Conservation (phyloP, 1,140 invertebrate genomes). For the Drosophila aff. region DNA sequence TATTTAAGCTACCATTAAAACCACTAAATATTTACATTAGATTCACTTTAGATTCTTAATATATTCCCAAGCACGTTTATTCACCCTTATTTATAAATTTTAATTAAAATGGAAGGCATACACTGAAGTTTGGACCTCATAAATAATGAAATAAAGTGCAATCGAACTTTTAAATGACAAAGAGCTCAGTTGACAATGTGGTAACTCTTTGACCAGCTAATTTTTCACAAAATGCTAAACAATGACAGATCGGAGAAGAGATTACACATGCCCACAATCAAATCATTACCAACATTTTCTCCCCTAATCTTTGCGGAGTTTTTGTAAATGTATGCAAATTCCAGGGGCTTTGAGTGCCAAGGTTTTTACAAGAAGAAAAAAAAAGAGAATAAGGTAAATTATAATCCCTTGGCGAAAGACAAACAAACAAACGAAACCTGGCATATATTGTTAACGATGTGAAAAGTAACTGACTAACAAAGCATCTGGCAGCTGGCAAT, state of each 20-base stretch:
- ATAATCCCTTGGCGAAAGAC: conserved; percentile 40
- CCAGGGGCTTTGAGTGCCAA: conserved; percentile 71
- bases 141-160: conserved; percentile 9
- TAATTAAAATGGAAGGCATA: background rate
- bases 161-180: background rate
- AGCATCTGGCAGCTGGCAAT: conserved; percentile 60
- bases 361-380: conserved; percentile 68
- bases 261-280: conserved; percentile 70
- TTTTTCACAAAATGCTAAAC: conserved; percentile 43
- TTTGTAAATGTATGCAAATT: conserved; percentile 75
- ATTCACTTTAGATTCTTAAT: background rate
- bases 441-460: conserved; percentile 71
- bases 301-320: conserved; percentile 31
- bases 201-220: conserved; percentile 27
- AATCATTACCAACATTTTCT: conserved; percentile 67
- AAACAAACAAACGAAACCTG: conserved; percentile 49
- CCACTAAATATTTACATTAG: background rate
- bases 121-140: background rate
- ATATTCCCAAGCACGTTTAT: background rate
- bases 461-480: conserved; percentile 68
- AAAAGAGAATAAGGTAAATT: conserved; percentile 10
- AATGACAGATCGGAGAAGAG: conserved; percentile 48
- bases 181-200: conserved; percentile 26
- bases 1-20: background rate
- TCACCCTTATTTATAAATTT: background rate